These are phyloP conservation scores for Aurelia coerulea DNA, from an alignment of 30 jellyfish, hydroid and myxozoan genomes.

Conservation along the genomic window DNA sequence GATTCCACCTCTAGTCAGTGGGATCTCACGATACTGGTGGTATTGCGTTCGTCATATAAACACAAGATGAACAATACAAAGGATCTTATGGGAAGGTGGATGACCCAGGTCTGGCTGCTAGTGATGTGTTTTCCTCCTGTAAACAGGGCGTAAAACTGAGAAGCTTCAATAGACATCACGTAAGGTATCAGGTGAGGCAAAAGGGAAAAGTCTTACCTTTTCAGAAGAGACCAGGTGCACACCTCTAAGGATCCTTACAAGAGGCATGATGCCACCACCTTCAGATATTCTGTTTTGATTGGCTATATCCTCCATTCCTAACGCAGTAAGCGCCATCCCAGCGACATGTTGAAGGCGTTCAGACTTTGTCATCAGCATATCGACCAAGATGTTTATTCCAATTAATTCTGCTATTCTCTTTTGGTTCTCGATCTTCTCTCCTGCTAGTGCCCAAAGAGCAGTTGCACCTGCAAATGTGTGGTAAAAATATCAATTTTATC, in stretches of 20 bases:
- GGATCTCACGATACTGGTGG: too few species aligned
- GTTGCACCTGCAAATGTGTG: slow-evolving; percentile 63
- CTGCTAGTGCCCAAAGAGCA: slow-evolving; percentile 88
- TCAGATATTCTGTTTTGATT: slow-evolving; percentile 68
- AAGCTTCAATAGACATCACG: too few species aligned
- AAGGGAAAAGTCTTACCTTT: slow-evolving; percentile 24
- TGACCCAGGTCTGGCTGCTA: too few species aligned
- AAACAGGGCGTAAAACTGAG: too few species aligned
- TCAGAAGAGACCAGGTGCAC: slow-evolving; percentile 55
- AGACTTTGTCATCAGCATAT: slow-evolving; percentile 84
- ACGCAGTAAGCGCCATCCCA: slow-evolving; percentile 81
- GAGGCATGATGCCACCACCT: slow-evolving; percentile 78
- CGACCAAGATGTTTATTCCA: slow-evolving; percentile 75
- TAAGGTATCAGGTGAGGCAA: too few species aligned
- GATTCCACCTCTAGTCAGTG: too few species aligned
- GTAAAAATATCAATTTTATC: neutral
- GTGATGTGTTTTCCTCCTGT: too few species aligned
- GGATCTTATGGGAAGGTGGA: too few species aligned
- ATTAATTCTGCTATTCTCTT: slow-evolving; percentile 64
- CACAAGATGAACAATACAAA: too few species aligned
- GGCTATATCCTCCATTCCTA: slow-evolving; percentile 68
- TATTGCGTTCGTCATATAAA: too few species aligned
- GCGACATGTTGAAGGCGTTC: slow-evolving; percentile 64
- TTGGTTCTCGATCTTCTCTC: slow-evolving; percentile 68
- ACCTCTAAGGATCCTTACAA: slow-evolving; percentile 59